These are phyloP conservation scores for Fragum fragum DNA, from an alignment of 2,888 invertebrate genomes.

Conservation along the genomic window DNA sequence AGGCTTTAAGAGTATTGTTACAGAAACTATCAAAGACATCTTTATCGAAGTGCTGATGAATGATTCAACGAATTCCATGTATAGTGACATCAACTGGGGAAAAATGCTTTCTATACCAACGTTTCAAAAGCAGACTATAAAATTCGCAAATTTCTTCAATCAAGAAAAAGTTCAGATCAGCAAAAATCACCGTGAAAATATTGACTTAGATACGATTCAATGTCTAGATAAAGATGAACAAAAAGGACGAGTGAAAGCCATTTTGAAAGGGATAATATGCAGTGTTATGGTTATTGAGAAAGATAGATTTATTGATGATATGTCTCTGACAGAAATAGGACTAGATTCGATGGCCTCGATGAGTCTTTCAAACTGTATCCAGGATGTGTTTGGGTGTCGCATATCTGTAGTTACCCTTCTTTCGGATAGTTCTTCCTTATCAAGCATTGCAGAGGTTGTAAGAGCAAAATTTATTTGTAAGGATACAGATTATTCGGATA, in stretches of 20 bases:
- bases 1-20: constrained; percentile 28
- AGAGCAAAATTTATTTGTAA: constrained; percentile 18
- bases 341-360: constrained; percentile 27
- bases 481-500: not conserved
- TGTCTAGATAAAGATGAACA: not conserved
- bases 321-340: not conserved
- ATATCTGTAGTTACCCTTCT: constrained; percentile 51
- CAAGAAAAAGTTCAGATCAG: no score
- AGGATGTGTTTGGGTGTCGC: constrained; percentile 30
- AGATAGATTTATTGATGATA: not conserved
- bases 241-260: not conserved
- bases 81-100: constrained; percentile 61
- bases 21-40: constrained; percentile 32
- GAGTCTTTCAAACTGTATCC: constrained; percentile 17
- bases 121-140: not conserved
- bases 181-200: no score
- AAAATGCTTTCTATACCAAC: not conserved
- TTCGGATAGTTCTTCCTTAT: constrained; percentile 47
- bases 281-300: not conserved
- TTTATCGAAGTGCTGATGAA: constrained; percentile 62
- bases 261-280: not conserved
- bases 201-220: no score
- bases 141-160: not conserved
- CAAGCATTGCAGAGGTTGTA: constrained; percentile 31
- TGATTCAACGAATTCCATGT: constrained; percentile 57